These are phyloP conservation scores for Streptopelia turtur DNA, from an alignment of 2,797 vertebrate genomes.

Conservation along the genomic window DNA sequence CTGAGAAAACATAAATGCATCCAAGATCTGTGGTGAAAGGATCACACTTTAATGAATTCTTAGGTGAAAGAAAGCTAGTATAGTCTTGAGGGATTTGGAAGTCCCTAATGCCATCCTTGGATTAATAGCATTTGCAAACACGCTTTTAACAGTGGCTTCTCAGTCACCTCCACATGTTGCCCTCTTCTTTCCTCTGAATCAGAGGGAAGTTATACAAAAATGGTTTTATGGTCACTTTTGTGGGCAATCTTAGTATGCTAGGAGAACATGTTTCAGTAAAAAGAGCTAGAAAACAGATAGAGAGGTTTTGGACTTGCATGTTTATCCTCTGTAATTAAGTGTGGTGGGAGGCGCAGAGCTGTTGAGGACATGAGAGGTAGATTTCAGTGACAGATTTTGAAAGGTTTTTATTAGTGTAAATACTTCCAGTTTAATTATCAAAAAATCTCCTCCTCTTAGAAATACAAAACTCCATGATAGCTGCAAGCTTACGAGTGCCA, in stretches of 20 bases:
- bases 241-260: neutral
- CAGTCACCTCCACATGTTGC: neutral
- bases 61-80: neutral
- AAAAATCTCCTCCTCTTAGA: neutral
- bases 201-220: neutral
- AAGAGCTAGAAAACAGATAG: neutral
- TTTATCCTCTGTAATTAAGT: neutral
- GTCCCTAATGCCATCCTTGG: neutral
- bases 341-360: neutral
- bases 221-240: neutral
- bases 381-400: neutral
- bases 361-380: neutral
- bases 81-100: neutral
- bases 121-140: neutral
- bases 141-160: neutral
- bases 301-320: neutral
- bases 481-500: neutral
- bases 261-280: neutral
- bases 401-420: neutral
- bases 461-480: neutral
- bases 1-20: neutral
- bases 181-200: neutral
- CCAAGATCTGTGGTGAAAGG: neutral
- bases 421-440: neutral
- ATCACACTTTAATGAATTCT: neutral